Evolutionary conservation across 2,113 vertebrate genomes (phyloP).

Genomic region (Hepsetus odoe): DNA sequence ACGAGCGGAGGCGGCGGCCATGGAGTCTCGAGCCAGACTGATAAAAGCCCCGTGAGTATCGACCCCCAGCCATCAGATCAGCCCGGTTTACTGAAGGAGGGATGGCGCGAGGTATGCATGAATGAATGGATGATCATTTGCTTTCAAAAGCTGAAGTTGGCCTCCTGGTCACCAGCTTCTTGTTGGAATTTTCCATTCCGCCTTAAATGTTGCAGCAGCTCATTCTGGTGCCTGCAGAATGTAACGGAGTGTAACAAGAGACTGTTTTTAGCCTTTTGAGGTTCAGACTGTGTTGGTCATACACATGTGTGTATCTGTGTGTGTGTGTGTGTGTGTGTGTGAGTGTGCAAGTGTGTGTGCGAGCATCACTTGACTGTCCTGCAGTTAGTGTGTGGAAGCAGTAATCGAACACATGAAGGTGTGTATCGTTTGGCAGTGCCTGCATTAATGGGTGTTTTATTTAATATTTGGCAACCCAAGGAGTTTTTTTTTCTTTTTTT

Average conservation of each 20-base stretch:
- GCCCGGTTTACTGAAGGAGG: background rate
- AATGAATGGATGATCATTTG: background rate
- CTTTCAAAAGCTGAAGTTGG: background rate
- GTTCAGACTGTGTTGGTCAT: background rate
- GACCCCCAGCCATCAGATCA: constrained; percentile 64
- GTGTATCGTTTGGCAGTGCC: constrained; percentile 4
- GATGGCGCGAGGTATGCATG: constrained; percentile 38
- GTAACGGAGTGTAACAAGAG: too few relatives aligned
- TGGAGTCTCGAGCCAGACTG: constrained; percentile 96
- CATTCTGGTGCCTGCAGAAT: too few relatives aligned
- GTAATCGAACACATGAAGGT: background rate
- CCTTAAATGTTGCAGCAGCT: too few relatives aligned
- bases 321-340: constrained; percentile 10
- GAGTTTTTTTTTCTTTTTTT: too few relatives aligned
- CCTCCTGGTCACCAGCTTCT: too few relatives aligned
- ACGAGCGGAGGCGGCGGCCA: constrained; percentile 91
- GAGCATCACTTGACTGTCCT: background rate
- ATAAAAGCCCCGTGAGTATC: constrained; percentile 96
- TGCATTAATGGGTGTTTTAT: background rate
- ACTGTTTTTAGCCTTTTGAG: too few relatives aligned
- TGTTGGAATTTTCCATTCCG: too few relatives aligned
- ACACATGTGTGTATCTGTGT: background rate
- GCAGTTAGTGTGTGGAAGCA: background rate
- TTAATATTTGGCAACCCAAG: too few relatives aligned
- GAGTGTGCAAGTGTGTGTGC: background rate